Evolutionary conservation across 2,888 invertebrate genomes (phyloP).

Genomic region (Hemicrepidius hirtus): DNA sequence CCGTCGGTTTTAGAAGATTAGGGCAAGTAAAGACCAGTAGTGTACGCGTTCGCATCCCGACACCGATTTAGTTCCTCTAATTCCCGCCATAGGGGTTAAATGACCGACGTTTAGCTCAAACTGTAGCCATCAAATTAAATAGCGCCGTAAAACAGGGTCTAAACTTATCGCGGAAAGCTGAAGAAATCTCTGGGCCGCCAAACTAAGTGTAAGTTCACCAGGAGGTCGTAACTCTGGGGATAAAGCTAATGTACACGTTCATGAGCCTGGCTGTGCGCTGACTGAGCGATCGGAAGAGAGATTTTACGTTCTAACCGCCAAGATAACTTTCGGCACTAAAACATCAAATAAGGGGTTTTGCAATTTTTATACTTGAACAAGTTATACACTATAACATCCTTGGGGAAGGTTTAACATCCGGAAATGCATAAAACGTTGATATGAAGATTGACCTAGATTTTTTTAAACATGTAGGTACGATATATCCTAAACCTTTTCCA

Average conservation of each 20-base stretch:
- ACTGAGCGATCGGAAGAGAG: conserved; percentile 62
- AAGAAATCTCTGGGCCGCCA: conserved; percentile 60
- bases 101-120: conserved; percentile 62
- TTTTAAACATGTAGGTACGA: too few species aligned
- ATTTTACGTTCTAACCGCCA: conserved; percentile 55
- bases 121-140: conserved; percentile 60
- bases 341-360: conserved; percentile 44
- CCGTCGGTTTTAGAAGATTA: conserved; percentile 60
- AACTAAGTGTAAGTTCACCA: conserved; percentile 60
- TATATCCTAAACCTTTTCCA: too few species aligned
- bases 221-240: conserved; percentile 62
- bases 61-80: conserved; percentile 63
- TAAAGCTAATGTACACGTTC: conserved; percentile 63
- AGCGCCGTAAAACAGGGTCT: conserved; percentile 54
- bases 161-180: conserved; percentile 50
- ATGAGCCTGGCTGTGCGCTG: conserved; percentile 56
- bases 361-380: conserved; percentile 40
- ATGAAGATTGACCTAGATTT: too few species aligned
- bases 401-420: not conserved
- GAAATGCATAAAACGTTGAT: conserved; percentile 26
- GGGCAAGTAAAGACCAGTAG: conserved; percentile 59
- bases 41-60: conserved; percentile 61
- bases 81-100: conserved; percentile 64
- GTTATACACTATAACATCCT: conserved; percentile 20
- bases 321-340: conserved; percentile 50